Conservation (phyloP, 2,888 invertebrate species). For the Gisinianus flammeolus region DNA sequence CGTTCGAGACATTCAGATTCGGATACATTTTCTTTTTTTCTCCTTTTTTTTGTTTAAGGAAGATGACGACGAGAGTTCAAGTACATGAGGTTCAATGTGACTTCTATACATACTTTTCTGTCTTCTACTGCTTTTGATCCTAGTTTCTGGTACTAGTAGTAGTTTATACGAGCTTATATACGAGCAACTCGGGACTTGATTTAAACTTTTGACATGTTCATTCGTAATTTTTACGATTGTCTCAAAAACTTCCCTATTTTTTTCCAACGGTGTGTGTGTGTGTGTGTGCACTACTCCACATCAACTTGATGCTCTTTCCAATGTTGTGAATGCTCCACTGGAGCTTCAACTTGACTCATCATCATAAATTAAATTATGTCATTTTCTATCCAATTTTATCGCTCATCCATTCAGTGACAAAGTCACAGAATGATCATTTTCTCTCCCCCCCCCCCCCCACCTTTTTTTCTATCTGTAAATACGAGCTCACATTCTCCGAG, state of each 20-base stretch:
- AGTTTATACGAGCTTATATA: constrained; percentile 25
- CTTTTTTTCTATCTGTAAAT: no score
- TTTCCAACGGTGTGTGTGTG: neutral
- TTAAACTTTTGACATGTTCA: constrained; percentile 34
- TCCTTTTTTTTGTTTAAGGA: neutral
- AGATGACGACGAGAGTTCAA: neutral
- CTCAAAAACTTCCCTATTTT: neutral
- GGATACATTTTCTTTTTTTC: neutral
- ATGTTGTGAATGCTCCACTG: neutral
- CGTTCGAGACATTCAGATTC: neutral
- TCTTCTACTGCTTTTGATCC: neutral
- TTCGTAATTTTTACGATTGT: constrained; percentile 36
- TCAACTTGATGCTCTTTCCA: neutral
- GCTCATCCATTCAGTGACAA: neutral
- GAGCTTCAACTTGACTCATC: constrained; percentile 4
- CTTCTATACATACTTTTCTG: neutral
- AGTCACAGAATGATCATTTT: no score
- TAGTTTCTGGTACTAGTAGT: neutral
- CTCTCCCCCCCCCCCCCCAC: no score
- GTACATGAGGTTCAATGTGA: neutral
- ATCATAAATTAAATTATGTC: constrained; percentile 25
- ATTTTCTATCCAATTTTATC: neutral
- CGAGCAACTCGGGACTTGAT: constrained; percentile 28
- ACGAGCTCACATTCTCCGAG: no score
- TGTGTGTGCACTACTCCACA: neutral